A percentile compares a stretch with the other conserved stretches of the same genome.
These are phyloP conservation scores for Rhynchomys soricoides DNA, from an alignment of 2,113 vertebrate genomes.

Conservation along the genomic window DNA sequence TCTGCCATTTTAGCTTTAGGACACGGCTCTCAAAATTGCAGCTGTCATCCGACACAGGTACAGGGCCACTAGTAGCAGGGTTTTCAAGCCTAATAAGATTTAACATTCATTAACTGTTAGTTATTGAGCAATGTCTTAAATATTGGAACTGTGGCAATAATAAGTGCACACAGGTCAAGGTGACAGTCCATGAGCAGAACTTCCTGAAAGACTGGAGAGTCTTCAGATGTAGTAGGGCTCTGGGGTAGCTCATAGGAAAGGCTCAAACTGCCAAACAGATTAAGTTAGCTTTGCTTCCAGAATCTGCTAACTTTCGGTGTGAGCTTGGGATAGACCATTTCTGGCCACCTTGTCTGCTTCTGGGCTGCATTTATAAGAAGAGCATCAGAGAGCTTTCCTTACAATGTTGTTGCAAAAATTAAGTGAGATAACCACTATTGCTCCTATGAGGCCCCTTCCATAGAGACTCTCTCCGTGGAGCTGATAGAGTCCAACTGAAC, in stretches of 20 bases:
- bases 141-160: not conserved
- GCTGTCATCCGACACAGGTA: not conserved
- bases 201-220: not conserved
- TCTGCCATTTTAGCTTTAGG: not conserved
- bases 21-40: not conserved
- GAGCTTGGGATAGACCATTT: not conserved
- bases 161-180: not conserved
- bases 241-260: not conserved
- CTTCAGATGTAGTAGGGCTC: not conserved
- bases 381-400: not conserved
- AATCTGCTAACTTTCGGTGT: not conserved
- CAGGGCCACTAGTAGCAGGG: not conserved
- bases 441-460: not conserved
- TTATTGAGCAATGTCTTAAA: not conserved
- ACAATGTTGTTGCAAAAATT: not conserved
- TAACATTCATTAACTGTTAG: not conserved
- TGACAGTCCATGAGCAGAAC: not conserved
- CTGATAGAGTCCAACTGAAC: not conserved
- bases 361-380: not conserved
- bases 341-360: not conserved
- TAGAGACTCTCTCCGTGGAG: not conserved
- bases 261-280: not conserved
- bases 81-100: not conserved
- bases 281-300: not conserved
- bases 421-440: not conserved